Base-by-base conservation (phyloP, 2,113 vertebrate species). In the Sturnira hondurensis region DNA sequence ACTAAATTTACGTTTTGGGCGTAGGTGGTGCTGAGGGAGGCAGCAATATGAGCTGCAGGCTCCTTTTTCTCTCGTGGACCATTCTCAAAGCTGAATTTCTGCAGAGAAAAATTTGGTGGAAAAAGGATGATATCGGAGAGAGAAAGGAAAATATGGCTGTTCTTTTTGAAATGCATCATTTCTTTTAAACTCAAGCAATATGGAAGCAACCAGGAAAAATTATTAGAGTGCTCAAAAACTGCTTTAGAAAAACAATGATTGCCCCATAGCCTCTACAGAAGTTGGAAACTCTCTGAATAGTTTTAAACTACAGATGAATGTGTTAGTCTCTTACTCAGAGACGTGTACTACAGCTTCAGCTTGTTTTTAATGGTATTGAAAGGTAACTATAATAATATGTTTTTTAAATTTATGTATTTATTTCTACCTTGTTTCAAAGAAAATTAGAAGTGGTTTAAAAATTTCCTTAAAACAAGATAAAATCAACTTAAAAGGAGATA, bases 351-450 rank as follows among this genome's bases (percentile, higher is more conserved):
- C 41, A 56, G 82, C 26, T 93, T 91, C 52, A 54, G 15, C 61
- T 61, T 84, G 20, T 89, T 80, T 94, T n/a, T 9, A 71, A 84
- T 0, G n/a, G 24, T 45, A 83, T n/a, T 82, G 36, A 68, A 96
- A 91, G 41, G 43, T 78, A 71, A 70, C 41, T 90, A 6, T 52
- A 50, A 86, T 47, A 90, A 78, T 38, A 47, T 43, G 38, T 47
- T 36, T 54, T 74, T 92, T 82, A 26, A 81, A 92, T 78, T 93
- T 58, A 67, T 22, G 26, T 78, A 93, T 68, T 78, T 83, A 73
- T 91, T 96, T 78, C 61, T n/a, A 86, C 26, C 13, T 96, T 78
- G 67, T 89, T 91, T 84, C 33, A 86, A 71, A 89, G n/a, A 4
- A 7, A 43, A 38, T 61, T 85, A 86, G 41, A 86, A 22, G 16